These are phyloP conservation scores for Drosophila pseudoobscura DNA, from an alignment of 1,140 invertebrate species.

Conservation along the genomic window DNA sequence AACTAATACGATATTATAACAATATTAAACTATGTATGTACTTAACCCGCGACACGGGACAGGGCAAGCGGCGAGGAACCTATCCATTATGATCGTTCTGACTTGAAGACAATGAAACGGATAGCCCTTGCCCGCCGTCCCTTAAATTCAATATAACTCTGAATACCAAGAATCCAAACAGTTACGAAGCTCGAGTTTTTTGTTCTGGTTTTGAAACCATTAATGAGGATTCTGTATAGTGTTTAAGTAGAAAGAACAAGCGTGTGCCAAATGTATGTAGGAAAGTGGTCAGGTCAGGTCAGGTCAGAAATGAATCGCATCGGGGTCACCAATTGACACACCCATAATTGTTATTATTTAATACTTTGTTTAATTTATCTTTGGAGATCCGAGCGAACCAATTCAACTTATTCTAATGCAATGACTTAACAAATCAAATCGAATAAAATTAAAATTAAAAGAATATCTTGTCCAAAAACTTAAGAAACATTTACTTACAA, in stretches of 20 bases:
- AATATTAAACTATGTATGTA: conserved; percentile 33
- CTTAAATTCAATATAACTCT: conserved; percentile 15
- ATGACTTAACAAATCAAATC: conserved; percentile 28
- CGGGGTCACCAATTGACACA: conserved; percentile 34
- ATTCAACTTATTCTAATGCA: conserved; percentile 20
- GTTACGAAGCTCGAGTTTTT: conserved; percentile 48
- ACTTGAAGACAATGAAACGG: not conserved
- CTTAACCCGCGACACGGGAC: conserved; percentile 34
- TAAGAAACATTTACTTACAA: conserved; percentile 73
- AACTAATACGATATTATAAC: conserved; percentile 29
- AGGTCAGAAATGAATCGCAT: not conserved
- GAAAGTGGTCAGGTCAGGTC: conserved; percentile 10
- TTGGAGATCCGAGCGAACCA: conserved; percentile 19
- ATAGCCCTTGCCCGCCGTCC: conserved; percentile 4
- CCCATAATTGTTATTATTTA: conserved; percentile 38
- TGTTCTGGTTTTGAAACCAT: conserved; percentile 13
- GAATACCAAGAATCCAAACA: conserved; percentile 19
- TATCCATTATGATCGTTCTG: not conserved
- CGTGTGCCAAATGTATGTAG: conserved; percentile 45
- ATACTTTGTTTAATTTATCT: conserved; percentile 5
- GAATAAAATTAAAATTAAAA: conserved; percentile 45
- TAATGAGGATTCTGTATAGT: conserved; percentile 19
- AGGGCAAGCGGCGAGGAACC: not conserved
- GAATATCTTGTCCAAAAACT: conserved; percentile 68
- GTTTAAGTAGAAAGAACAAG: conserved; percentile 43